Evolutionary conservation across 2,888 invertebrate species (phyloP).

Genomic region (Macrophya alboannulata): DNA sequence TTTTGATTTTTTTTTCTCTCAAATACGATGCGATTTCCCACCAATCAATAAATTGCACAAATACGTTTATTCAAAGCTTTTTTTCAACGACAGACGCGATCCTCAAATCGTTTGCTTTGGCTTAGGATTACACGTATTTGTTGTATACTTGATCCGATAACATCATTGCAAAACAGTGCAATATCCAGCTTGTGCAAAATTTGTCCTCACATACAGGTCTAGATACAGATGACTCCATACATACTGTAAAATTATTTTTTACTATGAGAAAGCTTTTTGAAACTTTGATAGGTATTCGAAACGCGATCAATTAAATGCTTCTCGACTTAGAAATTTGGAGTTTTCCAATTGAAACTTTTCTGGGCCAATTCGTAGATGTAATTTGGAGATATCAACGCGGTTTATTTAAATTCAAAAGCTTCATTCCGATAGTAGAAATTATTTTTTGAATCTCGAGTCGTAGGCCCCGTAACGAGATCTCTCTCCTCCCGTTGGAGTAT

Average conservation of each 20-base stretch:
- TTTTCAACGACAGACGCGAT: not conserved
- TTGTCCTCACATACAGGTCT: not conserved
- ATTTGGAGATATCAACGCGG: not conserved
- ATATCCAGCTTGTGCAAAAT: not conserved
- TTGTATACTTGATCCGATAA: not conserved
- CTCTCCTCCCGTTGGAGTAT: not conserved
- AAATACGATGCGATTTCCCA: not conserved
- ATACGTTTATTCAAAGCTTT: not conserved
- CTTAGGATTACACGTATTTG: not conserved
- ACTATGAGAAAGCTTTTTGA: not conserved
- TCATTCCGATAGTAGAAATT: not conserved
- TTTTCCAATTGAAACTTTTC: not conserved
- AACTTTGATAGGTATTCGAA: not conserved
- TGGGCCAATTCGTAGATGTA: not conserved
- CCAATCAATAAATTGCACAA: not conserved
- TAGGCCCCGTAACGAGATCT: slow-evolving; percentile 25
- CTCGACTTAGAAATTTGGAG: not conserved
- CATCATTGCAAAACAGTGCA: not conserved
- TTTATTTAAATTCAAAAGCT: no score
- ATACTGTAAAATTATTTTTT: no score
- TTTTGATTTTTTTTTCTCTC: not conserved
- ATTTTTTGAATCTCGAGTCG: not conserved
- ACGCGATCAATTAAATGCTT: not conserved
- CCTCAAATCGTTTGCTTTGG: not conserved
- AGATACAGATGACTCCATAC: no score